phyloP scores from a whole-genome alignment of 2,888 invertebrate genomes.

The Zygogramma bicolorata region DNA sequence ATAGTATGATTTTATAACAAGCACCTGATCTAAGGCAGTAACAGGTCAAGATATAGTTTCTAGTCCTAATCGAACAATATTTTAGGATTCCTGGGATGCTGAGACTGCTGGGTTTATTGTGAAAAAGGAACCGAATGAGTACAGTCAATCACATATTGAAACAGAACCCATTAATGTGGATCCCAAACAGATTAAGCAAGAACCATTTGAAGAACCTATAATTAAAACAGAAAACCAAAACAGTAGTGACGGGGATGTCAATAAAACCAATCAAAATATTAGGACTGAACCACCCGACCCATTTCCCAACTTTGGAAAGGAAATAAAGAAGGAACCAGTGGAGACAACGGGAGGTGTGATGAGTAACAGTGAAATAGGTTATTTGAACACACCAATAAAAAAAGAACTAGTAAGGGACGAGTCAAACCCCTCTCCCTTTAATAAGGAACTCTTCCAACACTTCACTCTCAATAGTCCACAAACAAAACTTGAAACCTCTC shows the following conservation, averaged over 20 bases:
- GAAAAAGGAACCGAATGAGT: conserved; percentile 23
- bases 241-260: background rate
- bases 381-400: conserved; percentile 35
- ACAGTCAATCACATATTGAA: background rate
- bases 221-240: background rate
- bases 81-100: conserved; percentile 55
- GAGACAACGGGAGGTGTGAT: too few species aligned
- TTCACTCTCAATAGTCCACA: conserved; percentile 40
- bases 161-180: background rate
- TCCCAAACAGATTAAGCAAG: background rate
- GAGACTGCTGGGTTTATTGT: conserved; percentile 32
- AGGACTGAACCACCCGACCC: background rate
- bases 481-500: conserved; percentile 13
- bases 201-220: background rate
- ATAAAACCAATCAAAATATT: too few species aligned
- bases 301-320: background rate
- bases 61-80: conserved; percentile 17
- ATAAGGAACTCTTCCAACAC: conserved; percentile 50
- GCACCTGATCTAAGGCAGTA: too few species aligned
- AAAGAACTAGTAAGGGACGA: conserved; percentile 43
- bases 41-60: too few species aligned
- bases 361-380: background rate
- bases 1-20: too few species aligned
- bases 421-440: conserved; percentile 52
- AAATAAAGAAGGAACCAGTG: conserved; percentile 34